Base-by-base conservation (phyloP, 2,888 invertebrate genomes). In the Calameuta filiformis region DNA sequence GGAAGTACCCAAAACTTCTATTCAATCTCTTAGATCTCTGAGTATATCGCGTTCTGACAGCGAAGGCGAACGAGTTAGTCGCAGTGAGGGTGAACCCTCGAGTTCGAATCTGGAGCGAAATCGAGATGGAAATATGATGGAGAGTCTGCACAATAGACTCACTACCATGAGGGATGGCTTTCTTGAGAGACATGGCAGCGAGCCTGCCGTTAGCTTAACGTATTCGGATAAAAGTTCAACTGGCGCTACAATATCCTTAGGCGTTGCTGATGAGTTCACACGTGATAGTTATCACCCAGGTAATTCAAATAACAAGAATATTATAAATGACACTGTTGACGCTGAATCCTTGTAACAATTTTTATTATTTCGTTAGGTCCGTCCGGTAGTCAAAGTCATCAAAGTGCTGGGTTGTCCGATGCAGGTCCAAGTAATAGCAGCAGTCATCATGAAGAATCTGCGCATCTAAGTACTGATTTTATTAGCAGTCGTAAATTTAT, bases 151-250 rank as follows among this genome's bases (percentile, higher is more conserved):
- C 81, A 92, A 92, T 83, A 91, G 92, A 86, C 85, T 93, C 73
- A 91, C 91, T 34, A 92, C 91, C n/a, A 92, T 94, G 88, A 91
- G 94, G 77, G 93, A 93, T 83, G 94, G 94, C 75, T 94, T 94
- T 86, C 93, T 94, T 77, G 93, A 93, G 88, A 93, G 93, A 87
- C 91, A 93, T 87, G 92, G 92, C 68, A 91, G 92, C 73, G 94
- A 94, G 87, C 95, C 95, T 11, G 93, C 94, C 75, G 94, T 95
- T 73, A 93, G 93, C 87, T 90, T 94, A 78, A 93, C 93, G 77
- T 95, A 94, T 87, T 94, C 94, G 30, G 93, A 94, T 84, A 94
- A 94, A 88, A 94, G 94, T 84, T 94, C 94, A 1, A 93, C 94
- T 1, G 94, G 93, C 83, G 94, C 94, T 40, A 94, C 94, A 3